Evolutionary conservation across 1,140 invertebrate genomes (phyloP).

Genomic region (Bradysia coprophila): DNA sequence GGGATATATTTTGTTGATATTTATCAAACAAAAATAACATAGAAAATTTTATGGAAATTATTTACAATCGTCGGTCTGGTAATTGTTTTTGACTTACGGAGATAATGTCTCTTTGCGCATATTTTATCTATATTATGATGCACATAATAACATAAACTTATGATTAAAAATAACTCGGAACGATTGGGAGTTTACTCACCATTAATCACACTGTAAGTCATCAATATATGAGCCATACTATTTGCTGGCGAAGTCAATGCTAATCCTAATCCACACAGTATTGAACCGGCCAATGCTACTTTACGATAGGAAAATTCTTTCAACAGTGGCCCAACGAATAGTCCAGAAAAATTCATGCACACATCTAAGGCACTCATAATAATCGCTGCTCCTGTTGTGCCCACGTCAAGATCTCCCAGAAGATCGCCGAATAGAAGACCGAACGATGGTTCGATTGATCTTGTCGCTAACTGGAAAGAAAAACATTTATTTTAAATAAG

Average conservation of each 20-base stretch:
- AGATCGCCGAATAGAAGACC: constrained; percentile 55
- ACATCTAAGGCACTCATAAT: constrained; percentile 54
- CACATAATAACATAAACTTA: too few species aligned
- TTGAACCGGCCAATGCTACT: constrained; percentile 44
- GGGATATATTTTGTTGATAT: too few species aligned
- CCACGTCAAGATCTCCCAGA: constrained; percentile 38
- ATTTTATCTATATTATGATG: too few species aligned
- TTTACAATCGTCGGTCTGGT: too few species aligned
- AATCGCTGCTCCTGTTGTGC: constrained; percentile 47
- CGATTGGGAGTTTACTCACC: too few species aligned
- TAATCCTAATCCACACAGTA: constrained; percentile 40
- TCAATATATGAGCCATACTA: constrained; percentile 49
- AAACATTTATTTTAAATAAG: not conserved
- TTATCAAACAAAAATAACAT: too few species aligned
- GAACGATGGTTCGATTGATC: constrained; percentile 58
- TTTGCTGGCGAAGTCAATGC: constrained; percentile 44
- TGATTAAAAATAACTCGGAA: too few species aligned
- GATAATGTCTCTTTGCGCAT: too few species aligned
- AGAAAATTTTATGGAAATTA: too few species aligned
- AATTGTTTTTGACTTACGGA: too few species aligned
- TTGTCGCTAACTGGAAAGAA: constrained; percentile 44
- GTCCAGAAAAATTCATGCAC: constrained; percentile 55
- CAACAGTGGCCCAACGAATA: constrained; percentile 50
- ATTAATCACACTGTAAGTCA: constrained; percentile 55
- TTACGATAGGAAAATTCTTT: constrained; percentile 53